Percentiles rank a stretch among this genome's conserved stretches.
These are phyloP conservation scores for Thomomys bottae DNA, from an alignment of 2,113 vertebrate species.

Conservation along the genomic window DNA sequence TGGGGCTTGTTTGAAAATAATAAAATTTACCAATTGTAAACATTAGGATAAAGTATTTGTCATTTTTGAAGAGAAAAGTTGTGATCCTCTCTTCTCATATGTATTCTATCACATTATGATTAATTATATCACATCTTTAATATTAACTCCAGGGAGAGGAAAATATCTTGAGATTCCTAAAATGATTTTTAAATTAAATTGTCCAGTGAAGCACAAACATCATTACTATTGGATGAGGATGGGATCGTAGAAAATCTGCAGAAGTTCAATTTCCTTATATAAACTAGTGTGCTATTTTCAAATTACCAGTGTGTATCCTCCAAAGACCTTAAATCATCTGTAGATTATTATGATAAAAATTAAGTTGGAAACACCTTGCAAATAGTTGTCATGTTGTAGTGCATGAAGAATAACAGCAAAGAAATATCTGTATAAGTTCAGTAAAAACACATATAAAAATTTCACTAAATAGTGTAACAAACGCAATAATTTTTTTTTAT, in stretches of 20 bases:
- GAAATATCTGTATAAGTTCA: background rate
- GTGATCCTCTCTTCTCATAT: too few relatives aligned
- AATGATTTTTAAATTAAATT: background rate
- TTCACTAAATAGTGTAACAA: background rate
- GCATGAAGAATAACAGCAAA: background rate
- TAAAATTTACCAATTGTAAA: background rate
- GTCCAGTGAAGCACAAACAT: background rate
- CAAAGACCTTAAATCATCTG: background rate
- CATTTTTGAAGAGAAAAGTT: background rate
- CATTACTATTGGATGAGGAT: background rate
- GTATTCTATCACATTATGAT: too few relatives aligned
- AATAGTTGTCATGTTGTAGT: background rate
- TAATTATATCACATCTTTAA: too few relatives aligned
- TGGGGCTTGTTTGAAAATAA: background rate
- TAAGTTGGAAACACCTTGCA: background rate
- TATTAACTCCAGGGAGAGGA: background rate
- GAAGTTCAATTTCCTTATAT: too few relatives aligned
- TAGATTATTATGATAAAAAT: background rate
- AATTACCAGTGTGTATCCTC: background rate
- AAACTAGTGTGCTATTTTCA: background rate
- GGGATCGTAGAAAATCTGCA: background rate
- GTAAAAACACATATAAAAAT: too few relatives aligned
- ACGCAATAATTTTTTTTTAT: background rate
- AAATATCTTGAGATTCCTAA: background rate
- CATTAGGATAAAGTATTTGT: background rate